Evolutionary conservation across 30 jellyfish, hydroid and myxozoan genomes (phyloP).

Genomic region (Aurelia aurita complex sp. Pacific): DNA sequence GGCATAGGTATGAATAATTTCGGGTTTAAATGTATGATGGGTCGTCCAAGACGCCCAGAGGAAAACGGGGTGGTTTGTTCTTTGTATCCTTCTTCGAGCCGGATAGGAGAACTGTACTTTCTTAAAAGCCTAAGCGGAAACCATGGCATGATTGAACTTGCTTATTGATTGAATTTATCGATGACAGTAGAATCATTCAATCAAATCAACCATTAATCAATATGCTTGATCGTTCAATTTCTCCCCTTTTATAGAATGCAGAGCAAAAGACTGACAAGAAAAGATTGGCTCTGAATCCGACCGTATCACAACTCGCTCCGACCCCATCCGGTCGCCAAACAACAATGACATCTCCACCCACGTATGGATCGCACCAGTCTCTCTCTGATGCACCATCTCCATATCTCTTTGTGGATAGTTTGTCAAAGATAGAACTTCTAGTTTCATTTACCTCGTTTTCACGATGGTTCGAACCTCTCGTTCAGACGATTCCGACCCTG

Average conservation of each 20-base stretch:
- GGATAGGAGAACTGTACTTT: too few relatives aligned
- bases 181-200: too few relatives aligned
- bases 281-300: slow-evolving; percentile 60
- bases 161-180: too few relatives aligned
- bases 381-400: slow-evolving; percentile 72
- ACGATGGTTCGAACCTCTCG: slow-evolving; percentile 90
- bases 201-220: too few relatives aligned
- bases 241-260: slow-evolving; percentile 30
- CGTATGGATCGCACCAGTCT: slow-evolving; percentile 75
- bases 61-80: too few relatives aligned
- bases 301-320: slow-evolving; percentile 53
- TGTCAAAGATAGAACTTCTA: slow-evolving; percentile 74
- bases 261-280: slow-evolving; percentile 71
- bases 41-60: too few relatives aligned
- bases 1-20: too few relatives aligned
- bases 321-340: slow-evolving; percentile 73
- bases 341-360: slow-evolving; percentile 56
- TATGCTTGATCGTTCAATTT: too few relatives aligned
- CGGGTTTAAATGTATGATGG: too few relatives aligned
- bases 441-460: slow-evolving; percentile 84
- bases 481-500: slow-evolving; percentile 31
- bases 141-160: too few relatives aligned
- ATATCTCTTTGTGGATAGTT: slow-evolving; percentile 81
- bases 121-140: too few relatives aligned
- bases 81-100: too few relatives aligned